phyloP scores from a whole-genome alignment of 2,888 invertebrate species.

The Pachycephus smyrnensis region DNA sequence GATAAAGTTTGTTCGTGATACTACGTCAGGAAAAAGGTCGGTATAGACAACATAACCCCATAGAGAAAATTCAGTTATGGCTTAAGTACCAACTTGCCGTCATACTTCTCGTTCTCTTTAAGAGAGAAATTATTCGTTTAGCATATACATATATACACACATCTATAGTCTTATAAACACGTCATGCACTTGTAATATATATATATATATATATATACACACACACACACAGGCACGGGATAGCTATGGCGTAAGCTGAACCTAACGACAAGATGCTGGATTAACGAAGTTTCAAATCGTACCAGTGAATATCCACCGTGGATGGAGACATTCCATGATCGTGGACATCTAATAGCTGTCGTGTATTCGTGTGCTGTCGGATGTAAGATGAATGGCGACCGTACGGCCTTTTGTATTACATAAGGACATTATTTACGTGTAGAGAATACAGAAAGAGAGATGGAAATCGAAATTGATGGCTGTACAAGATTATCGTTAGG shows the following conservation, averaged over 20 bases:
- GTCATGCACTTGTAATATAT: background rate
- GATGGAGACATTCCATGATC: background rate
- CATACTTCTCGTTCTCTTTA: background rate
- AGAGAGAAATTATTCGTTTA: background rate
- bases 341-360: background rate
- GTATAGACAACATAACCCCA: background rate
- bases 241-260: background rate
- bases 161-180: background rate
- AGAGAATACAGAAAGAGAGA: background rate
- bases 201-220: too few species aligned
- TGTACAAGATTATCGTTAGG: background rate
- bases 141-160: background rate
- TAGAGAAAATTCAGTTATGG: background rate
- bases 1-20: background rate
- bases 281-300: background rate
- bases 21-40: background rate
- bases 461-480: background rate
- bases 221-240: background rate
- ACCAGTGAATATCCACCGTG: background rate
- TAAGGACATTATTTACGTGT: conserved; percentile 1
- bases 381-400: conserved; percentile 1
- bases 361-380: background rate
- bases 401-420: conserved; percentile 1
- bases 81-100: background rate
- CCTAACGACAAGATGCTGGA: background rate